phyloP scores from a whole-genome alignment of 2,797 vertebrate species.

The Zalophus californianus region DNA sequence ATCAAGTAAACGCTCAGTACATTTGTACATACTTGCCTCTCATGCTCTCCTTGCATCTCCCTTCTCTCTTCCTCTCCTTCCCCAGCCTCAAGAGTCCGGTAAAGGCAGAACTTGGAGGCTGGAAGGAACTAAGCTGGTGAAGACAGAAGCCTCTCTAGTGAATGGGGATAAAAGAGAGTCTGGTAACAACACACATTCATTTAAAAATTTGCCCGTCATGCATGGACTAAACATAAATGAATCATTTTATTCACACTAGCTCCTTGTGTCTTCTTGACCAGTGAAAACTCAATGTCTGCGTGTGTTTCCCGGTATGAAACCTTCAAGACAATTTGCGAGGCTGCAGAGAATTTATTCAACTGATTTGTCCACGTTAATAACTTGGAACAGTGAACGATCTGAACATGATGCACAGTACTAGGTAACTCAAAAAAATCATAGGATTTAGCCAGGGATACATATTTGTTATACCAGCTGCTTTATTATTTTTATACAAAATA shows the following conservation, averaged over 20 bases:
- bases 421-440: neutral
- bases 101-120: neutral
- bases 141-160: neutral
- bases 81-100: neutral
- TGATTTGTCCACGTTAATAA: neutral
- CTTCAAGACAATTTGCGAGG: neutral
- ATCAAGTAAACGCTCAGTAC: neutral
- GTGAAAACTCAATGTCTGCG: neutral
- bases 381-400: neutral
- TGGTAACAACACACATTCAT: neutral
- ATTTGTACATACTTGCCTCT: neutral
- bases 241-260: neutral
- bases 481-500: neutral
- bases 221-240: neutral
- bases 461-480: neutral
- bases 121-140: neutral
- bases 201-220: neutral
- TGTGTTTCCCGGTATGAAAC: neutral
- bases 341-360: neutral
- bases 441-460: neutral
- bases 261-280: neutral
- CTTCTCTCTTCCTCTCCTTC: neutral
- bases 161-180: neutral
- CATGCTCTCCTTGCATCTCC: neutral
- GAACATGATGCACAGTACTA: neutral